A percentile compares a stretch with the other conserved stretches of the same genome.
Evolutionary conservation across 1,140 invertebrate species (phyloP).

Genomic region (Kradibia gibbosae): DNA sequence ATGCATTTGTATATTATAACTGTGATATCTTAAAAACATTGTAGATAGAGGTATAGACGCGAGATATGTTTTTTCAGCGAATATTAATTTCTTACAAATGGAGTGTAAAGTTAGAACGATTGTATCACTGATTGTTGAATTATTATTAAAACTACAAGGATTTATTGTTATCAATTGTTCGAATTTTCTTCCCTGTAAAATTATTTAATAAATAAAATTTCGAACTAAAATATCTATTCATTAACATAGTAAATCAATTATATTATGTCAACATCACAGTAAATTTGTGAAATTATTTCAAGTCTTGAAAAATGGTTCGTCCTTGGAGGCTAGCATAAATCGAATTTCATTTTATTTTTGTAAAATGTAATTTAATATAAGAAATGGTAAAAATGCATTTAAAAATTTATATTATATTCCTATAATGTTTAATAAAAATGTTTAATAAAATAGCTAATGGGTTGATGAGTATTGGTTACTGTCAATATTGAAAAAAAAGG

Average conservation of each 20-base stretch:
- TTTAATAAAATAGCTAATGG: not conserved
- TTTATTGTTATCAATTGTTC: constrained; percentile 1
- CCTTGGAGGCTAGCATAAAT: not conserved
- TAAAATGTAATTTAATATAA: too few relatives aligned
- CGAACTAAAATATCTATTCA: not conserved
- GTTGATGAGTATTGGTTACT: not conserved
- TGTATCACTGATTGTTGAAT: not conserved
- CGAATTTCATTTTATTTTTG: not conserved
- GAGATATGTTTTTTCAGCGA: not conserved
- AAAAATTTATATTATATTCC: not conserved
- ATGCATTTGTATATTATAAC: not conserved
- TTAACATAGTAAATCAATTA: not conserved
- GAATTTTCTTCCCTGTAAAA: not conserved
- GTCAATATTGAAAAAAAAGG: not conserved
- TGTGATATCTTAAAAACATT: not conserved
- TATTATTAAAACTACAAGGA: not conserved
- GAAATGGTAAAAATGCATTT: not conserved
- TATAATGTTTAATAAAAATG: not conserved
- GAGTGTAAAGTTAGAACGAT: not conserved
- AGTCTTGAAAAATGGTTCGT: not conserved
- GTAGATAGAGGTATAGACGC: not conserved
- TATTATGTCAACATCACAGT: not conserved
- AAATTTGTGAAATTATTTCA: not conserved
- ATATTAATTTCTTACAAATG: not conserved
- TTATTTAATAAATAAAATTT: not conserved